Conservation (phyloP, 1,140 invertebrate species). For the Patella vulgata region DNA sequence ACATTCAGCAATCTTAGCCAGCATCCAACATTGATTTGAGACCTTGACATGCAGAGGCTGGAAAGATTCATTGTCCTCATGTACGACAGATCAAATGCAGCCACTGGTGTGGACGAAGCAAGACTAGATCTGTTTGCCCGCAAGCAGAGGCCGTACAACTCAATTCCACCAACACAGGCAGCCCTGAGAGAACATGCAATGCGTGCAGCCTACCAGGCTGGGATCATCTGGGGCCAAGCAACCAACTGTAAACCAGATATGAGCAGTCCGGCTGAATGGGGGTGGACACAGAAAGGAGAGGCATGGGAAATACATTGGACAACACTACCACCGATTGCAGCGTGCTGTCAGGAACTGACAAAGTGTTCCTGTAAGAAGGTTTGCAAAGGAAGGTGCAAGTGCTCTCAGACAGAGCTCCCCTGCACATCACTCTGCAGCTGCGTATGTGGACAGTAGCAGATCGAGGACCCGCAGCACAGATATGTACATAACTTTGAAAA, state of each 20-base stretch:
- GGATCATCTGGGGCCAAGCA: conserved; percentile 20
- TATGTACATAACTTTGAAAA: too few species aligned
- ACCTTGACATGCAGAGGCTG: not conserved
- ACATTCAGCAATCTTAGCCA: conserved; percentile 20
- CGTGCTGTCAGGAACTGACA: conserved; percentile 15
- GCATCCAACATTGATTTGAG: not conserved
- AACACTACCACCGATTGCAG: too few species aligned
- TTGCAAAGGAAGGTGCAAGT: too few species aligned
- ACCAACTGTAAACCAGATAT: not conserved
- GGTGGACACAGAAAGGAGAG: too few species aligned
- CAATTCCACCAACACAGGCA: conserved; percentile 26
- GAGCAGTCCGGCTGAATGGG: conserved; percentile 22
- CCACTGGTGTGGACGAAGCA: too few species aligned
- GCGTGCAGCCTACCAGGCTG: conserved; percentile 19
- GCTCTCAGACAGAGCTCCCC: too few species aligned
- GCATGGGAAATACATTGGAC: too few species aligned
- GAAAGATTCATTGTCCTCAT: conserved; percentile 15
- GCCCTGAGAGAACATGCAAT: too few species aligned
- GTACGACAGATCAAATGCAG: conserved; percentile 20
- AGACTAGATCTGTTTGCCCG: conserved; percentile 22
- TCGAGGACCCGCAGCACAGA: too few species aligned
- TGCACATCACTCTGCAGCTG: too few species aligned
- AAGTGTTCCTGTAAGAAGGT: conserved; percentile 20
- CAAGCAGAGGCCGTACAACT: conserved; percentile 27
- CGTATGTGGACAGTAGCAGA: too few species aligned